These are phyloP conservation scores for Eurystomus glaucurus DNA, from an alignment of 2,797 vertebrate species.

Conservation along the genomic window DNA sequence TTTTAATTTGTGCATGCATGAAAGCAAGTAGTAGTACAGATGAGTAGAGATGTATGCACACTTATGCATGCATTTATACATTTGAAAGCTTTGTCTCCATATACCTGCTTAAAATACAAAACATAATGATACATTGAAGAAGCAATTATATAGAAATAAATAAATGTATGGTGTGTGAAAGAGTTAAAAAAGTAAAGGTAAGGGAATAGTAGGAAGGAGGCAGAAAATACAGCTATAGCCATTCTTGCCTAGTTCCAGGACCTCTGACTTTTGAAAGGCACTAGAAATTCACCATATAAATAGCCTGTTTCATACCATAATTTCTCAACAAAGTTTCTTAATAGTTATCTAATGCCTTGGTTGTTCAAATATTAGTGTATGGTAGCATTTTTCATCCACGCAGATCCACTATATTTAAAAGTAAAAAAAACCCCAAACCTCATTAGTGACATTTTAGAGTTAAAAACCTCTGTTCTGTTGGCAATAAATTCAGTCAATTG, in stretches of 20 bases:
- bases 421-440: not conserved
- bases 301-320: not conserved
- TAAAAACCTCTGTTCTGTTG: constrained; percentile 7
- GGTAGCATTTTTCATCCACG: not conserved
- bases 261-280: not conserved
- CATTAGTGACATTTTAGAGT: not conserved
- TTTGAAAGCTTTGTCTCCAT: not conserved
- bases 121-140: not conserved
- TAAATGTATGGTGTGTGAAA: not conserved
- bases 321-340: not conserved
- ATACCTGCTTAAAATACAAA: not conserved
- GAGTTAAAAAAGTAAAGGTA: not conserved
- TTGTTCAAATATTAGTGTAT: not conserved
- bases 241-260: not conserved
- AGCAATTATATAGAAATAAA: not conserved
- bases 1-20: not conserved
- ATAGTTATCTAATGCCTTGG: not conserved
- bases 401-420: not conserved
- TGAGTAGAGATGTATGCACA: rapidly evolving
- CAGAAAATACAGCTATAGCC: rapidly evolving
- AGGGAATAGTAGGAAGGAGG: not conserved
- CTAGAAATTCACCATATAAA: not conserved
- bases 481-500: constrained; percentile 32
- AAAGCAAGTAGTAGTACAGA: not conserved
- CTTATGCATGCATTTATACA: not conserved